These are phyloP conservation scores for Drosophila incognita DNA, from an alignment of 2,888 invertebrate species.

Conservation along the genomic window DNA sequence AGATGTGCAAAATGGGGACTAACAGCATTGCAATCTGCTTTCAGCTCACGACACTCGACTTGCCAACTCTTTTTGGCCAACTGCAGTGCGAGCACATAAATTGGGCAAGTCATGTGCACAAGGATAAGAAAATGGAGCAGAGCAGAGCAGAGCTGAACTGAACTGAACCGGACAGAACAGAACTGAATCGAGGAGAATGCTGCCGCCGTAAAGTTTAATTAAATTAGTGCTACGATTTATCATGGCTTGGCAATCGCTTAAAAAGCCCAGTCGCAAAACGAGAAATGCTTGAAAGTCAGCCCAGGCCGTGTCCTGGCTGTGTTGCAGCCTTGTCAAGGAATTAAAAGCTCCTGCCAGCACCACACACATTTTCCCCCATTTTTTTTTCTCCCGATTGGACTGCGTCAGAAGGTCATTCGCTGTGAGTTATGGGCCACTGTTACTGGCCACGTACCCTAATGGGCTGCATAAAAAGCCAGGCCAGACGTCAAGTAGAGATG, in stretches of 20 bases:
- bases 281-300: constrained; percentile 64
- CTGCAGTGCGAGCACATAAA: constrained; percentile 48
- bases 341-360: constrained; percentile 70
- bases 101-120: constrained; percentile 61
- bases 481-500: neutral
- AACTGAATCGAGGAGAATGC: neutral
- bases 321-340: constrained; percentile 70
- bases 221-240: constrained; percentile 79
- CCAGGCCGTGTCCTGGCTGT: constrained; percentile 31
- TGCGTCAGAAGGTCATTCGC: constrained; percentile 70
- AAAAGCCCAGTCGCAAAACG: constrained; percentile 63
- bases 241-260: constrained; percentile 77
- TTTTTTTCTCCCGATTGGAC: constrained; percentile 15
- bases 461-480: constrained; percentile 59
- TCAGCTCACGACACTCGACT: constrained; percentile 17
- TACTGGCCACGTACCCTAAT: constrained; percentile 70
- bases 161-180: neutral
- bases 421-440: constrained; percentile 67
- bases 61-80: constrained; percentile 30
- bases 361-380: constrained; percentile 22
- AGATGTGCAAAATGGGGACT: constrained; percentile 41
- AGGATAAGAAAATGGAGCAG: constrained; percentile 56
- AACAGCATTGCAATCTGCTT: constrained; percentile 17
- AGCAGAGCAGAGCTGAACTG: neutral
- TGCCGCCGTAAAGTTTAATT: constrained; percentile 73